Conservation (phyloP, 2,888 invertebrate species). For the Leptinotarsa haldemani region DNA sequence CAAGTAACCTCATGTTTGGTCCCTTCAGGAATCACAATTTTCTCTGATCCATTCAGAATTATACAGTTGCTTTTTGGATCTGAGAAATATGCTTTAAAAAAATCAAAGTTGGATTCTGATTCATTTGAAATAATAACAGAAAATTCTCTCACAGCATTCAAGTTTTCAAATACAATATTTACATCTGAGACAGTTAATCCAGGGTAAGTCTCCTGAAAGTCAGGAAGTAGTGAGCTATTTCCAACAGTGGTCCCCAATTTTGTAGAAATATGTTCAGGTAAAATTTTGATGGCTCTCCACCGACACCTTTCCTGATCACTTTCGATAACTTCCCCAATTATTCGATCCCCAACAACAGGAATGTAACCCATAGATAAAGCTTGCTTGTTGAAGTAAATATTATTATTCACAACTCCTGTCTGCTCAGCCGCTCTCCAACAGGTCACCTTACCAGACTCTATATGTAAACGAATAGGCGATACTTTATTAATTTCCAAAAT, state of each 20-base stretch:
- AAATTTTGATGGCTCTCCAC: slow-evolving; percentile 72
- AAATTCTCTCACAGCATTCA: slow-evolving; percentile 65
- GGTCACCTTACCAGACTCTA: slow-evolving; percentile 68
- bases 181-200: slow-evolving; percentile 70
- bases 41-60: slow-evolving; percentile 57
- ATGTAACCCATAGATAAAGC: slow-evolving; percentile 69
- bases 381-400: slow-evolving; percentile 72
- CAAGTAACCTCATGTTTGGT: slow-evolving; percentile 56
- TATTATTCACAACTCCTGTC: slow-evolving; percentile 71
- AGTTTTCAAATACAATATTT: slow-evolving; percentile 62
- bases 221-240: slow-evolving; percentile 25
- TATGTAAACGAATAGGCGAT: slow-evolving; percentile 71
- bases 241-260: slow-evolving; percentile 31
- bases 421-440: slow-evolving; percentile 61
- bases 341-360: slow-evolving; percentile 73
- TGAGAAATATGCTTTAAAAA: slow-evolving; percentile 69
- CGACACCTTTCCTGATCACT: slow-evolving; percentile 72
- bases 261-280: slow-evolving; percentile 54
- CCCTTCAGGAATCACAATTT: slow-evolving; percentile 10
- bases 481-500: slow-evolving; percentile 74
- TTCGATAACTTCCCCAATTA: slow-evolving; percentile 77
- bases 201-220: slow-evolving; percentile 60
- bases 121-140: slow-evolving; percentile 67
- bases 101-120: slow-evolving; percentile 61
- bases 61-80: slow-evolving; percentile 64